phyloP scores from a whole-genome alignment of 2,888 invertebrate genomes.

The Congeria kusceri region DNA sequence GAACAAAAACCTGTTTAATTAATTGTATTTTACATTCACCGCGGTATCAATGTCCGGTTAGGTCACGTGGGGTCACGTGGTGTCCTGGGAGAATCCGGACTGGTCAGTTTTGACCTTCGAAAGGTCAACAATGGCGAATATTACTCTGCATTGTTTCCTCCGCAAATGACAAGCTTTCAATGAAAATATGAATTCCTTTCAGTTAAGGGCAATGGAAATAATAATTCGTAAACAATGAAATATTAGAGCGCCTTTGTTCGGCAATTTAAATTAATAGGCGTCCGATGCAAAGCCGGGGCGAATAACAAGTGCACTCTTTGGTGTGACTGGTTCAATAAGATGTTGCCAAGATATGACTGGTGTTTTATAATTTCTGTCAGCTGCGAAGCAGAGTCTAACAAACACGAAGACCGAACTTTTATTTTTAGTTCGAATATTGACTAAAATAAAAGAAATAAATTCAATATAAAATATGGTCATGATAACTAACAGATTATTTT shows the following conservation, averaged over 20 bases:
- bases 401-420: too few relatives aligned
- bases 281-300: neutral
- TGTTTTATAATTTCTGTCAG: too few relatives aligned
- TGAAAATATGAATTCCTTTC: conserved; percentile 33
- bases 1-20: neutral
- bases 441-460: too few relatives aligned
- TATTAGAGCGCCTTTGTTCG: conserved; percentile 6
- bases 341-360: too few relatives aligned
- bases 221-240: conserved; percentile 9
- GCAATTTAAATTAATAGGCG: conserved; percentile 4
- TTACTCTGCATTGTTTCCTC: conserved; percentile 48
- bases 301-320: too few relatives aligned
- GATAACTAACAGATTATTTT: too few relatives aligned
- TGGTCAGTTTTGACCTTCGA: conserved; percentile 48
- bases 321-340: too few relatives aligned
- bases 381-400: too few relatives aligned
- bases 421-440: too few relatives aligned
- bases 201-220: conserved; percentile 41
- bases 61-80: conserved; percentile 28
- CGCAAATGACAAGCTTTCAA: conserved; percentile 31
- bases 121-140: conserved; percentile 51
- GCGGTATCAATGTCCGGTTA: conserved; percentile 2
- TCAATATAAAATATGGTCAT: too few relatives aligned
- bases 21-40: neutral
- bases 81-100: conserved; percentile 58